A percentile compares a stretch with the other conserved stretches of the same genome.
These are phyloP conservation scores for Hirundo rustica DNA, from an alignment of 2,797 vertebrate species.

Conservation along the genomic window DNA sequence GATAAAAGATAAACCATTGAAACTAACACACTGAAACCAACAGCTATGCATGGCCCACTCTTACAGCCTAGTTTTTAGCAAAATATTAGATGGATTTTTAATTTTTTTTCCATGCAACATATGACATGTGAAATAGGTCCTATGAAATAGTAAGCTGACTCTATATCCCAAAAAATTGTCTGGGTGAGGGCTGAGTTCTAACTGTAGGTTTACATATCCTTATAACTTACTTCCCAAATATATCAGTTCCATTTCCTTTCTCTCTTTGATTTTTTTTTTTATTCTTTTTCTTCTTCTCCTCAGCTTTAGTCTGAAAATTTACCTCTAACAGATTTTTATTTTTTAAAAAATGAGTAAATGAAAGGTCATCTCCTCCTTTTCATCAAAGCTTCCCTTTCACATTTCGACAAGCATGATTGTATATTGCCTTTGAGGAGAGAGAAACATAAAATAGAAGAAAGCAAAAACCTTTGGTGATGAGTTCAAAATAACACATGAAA, in stretches of 20 bases:
- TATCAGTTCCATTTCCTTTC: background rate
- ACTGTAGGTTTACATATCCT: background rate
- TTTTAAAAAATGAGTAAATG: background rate
- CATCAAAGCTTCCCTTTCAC: background rate
- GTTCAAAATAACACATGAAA: background rate
- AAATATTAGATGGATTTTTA: background rate
- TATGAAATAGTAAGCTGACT: background rate
- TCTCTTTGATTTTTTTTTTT: background rate
- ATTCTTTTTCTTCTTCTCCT: background rate
- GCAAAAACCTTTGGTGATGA: background rate
- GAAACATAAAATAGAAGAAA: background rate
- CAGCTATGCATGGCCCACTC: background rate
- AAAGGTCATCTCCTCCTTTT: background rate
- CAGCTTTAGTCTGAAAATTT: background rate
- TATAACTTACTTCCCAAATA: background rate
- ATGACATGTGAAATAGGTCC: background rate
- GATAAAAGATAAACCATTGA: background rate
- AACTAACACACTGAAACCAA: background rate
- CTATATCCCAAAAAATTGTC: background rate
- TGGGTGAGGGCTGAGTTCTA: background rate
- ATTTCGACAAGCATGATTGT: background rate
- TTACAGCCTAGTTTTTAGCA: background rate
- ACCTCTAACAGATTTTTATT: background rate
- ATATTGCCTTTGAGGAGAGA: background rate
- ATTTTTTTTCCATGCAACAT: background rate